phyloP scores from a whole-genome alignment of 2,888 invertebrate species.

The Hydropsyche betteni region DNA sequence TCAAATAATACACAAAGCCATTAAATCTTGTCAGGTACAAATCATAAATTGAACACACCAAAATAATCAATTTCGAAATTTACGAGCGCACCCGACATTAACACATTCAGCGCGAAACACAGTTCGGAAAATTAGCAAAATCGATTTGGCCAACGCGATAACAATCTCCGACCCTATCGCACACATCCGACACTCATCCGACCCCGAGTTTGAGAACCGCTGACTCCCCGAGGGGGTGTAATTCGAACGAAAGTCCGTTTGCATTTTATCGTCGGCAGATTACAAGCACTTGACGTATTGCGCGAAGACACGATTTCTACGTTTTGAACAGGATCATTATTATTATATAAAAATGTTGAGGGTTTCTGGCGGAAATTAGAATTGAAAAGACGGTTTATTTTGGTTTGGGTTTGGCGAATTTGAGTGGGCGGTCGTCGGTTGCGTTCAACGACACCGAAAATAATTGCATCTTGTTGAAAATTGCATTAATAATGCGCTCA shows the following conservation, averaged over 20 bases:
- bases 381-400: no score
- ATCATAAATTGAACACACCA: no score
- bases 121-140: constrained; percentile 10
- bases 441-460: constrained; percentile 23
- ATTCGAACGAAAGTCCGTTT: background rate
- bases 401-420: background rate
- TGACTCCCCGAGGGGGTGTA: no score
- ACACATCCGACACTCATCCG: background rate
- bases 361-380: no score
- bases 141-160: constrained; percentile 14
- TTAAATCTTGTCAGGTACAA: no score
- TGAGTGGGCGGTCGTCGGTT: background rate
- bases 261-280: constrained; percentile 12
- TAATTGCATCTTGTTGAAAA: background rate
- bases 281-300: no score
- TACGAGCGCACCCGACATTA: background rate
- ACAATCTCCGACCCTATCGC: constrained; percentile 14
- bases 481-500: no score
- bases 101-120: constrained; percentile 4
- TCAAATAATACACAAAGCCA: no score
- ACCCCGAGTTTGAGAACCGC: background rate
- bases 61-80: no score
- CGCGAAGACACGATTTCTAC: no score
- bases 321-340: background rate
- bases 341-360: background rate